These are phyloP conservation scores for Prinia subflava DNA, from an alignment of 2,113 vertebrate genomes.

Conservation along the genomic window DNA sequence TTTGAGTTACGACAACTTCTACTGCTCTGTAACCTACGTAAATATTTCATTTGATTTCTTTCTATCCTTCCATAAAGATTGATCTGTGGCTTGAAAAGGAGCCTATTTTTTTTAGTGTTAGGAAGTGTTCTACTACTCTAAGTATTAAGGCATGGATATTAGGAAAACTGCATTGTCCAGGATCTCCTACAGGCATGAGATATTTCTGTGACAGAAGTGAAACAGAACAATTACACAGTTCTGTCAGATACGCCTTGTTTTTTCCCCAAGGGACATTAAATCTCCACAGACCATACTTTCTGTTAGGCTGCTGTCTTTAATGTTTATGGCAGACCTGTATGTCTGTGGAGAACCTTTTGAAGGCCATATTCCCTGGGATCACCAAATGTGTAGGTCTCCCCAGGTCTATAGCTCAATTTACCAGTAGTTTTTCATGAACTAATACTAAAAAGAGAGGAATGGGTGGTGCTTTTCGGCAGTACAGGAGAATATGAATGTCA, in stretches of 20 bases:
- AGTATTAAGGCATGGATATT: neutral
- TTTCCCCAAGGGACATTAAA: neutral
- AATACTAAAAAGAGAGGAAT: neutral
- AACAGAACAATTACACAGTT: neutral
- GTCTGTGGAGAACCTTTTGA: neutral
- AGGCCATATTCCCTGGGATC: neutral
- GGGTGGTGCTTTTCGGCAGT: neutral
- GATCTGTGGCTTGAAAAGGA: neutral
- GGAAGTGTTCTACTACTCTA: neutral
- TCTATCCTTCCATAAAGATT: neutral
- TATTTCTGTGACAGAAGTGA: neutral
- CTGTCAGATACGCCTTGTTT: neutral
- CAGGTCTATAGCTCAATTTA: neutral
- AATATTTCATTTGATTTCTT: neutral
- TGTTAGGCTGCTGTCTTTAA: neutral
- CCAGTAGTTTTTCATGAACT: neutral
- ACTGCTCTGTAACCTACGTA: neutral
- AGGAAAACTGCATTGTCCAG: neutral
- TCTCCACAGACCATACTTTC: neutral
- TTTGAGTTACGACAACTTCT: neutral
- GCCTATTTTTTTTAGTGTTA: neutral
- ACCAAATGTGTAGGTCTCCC: neutral
- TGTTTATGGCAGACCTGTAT: neutral
- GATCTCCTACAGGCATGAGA: neutral
- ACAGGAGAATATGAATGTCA: neutral